Conservation (phyloP, 35 echinoderm and acorn worm genomes). For the Heliocidaris tuberculata region DNA sequence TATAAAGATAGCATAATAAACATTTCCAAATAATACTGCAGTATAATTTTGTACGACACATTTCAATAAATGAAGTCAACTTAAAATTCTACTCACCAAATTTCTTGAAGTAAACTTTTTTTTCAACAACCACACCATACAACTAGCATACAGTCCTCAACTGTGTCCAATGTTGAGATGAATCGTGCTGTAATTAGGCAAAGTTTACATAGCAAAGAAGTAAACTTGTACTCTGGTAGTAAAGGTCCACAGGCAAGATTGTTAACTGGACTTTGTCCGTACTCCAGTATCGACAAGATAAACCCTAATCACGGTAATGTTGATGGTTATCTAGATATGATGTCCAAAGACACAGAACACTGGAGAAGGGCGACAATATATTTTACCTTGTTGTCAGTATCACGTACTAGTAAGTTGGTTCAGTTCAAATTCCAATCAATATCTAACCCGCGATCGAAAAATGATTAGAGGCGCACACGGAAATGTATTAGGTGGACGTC, state of each 20-base stretch:
- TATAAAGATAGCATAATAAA: too few species aligned
- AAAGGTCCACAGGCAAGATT: neutral
- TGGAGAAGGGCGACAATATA: neutral
- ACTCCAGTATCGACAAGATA: neutral
- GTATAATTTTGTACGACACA: too few species aligned
- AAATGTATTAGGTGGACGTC: neutral
- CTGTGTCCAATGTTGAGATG: neutral
- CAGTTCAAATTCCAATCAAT: neutral
- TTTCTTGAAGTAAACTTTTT: neutral
- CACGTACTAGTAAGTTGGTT: neutral
- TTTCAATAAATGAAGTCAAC: too few species aligned
- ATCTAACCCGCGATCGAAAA: neutral
- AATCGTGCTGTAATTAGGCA: neutral
- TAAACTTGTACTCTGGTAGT: neutral
- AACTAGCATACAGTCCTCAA: too few species aligned
- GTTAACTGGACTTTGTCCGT: neutral
- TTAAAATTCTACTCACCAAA: neutral
- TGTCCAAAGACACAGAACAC: neutral
- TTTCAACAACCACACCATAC: neutral
- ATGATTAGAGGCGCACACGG: neutral
- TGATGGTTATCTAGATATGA: neutral
- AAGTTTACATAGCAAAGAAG: slow-evolving; percentile 12
- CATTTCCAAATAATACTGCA: too few species aligned
- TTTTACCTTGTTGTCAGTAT: neutral
- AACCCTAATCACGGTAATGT: neutral